phyloP scores from a whole-genome alignment of 2,888 invertebrate species.

The Leptinotarsa juncta region DNA sequence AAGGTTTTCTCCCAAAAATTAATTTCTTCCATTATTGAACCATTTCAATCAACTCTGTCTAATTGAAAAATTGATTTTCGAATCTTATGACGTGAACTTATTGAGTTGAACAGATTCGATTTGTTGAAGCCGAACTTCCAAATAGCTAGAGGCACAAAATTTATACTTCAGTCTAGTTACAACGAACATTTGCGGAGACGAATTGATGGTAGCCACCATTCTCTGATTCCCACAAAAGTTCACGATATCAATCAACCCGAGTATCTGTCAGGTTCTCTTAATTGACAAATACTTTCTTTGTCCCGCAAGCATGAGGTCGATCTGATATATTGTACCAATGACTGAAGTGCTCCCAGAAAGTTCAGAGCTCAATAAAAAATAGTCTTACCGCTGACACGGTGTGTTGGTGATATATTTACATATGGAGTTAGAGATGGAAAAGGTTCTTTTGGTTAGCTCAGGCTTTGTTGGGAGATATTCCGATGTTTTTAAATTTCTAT shows the following conservation, averaged over 20 bases:
- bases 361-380: constrained; percentile 41
- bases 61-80: too few relatives aligned
- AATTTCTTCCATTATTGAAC: too few relatives aligned
- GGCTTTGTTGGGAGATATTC: too few relatives aligned
- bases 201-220: not conserved
- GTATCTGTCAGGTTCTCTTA: constrained; percentile 21
- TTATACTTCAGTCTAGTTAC: not conserved
- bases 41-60: too few relatives aligned
- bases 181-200: not conserved
- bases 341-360: constrained; percentile 38
- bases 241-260: constrained; percentile 4
- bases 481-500: too few relatives aligned
- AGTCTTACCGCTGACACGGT: constrained; percentile 36
- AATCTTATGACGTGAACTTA: too few relatives aligned
- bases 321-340: constrained; percentile 45
- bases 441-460: too few relatives aligned
- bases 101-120: too few relatives aligned
- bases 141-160: not conserved
- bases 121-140: too few relatives aligned
- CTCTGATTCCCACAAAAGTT: not conserved
- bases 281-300: constrained; percentile 31
- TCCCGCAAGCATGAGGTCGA: constrained; percentile 20
- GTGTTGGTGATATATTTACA: too few relatives aligned
- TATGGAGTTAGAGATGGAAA: too few relatives aligned
- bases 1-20: too few relatives aligned